These are phyloP conservation scores for Parnassius smintheus DNA, from an alignment of 2,888 invertebrate species.

Conservation along the genomic window DNA sequence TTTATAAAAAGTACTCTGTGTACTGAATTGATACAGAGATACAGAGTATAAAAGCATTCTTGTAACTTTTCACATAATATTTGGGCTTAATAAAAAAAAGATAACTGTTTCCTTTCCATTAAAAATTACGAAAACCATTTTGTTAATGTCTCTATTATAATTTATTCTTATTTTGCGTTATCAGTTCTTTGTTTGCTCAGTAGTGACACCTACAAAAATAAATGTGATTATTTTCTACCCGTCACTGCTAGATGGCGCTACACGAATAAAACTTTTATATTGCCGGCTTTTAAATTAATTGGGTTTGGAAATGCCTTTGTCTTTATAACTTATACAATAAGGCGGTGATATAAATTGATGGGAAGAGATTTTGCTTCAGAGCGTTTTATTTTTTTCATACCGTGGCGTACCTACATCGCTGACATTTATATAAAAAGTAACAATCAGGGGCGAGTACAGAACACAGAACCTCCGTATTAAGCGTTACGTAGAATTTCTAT, in stretches of 20 bases:
- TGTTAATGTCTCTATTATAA: neutral
- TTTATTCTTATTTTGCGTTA: neutral
- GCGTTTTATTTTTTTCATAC: too few species aligned
- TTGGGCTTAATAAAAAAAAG: neutral
- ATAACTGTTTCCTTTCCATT: neutral
- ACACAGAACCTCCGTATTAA: too few species aligned
- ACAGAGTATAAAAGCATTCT: conserved; percentile 8
- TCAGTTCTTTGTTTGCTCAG: neutral
- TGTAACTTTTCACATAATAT: neutral
- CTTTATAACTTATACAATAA: neutral
- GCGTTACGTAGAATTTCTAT: too few species aligned
- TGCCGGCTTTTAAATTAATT: conserved; percentile 14
- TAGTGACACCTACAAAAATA: conserved; percentile 8
- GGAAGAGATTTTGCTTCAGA: too few species aligned
- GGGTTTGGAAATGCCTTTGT: conserved; percentile 9
- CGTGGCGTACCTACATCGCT: too few species aligned
- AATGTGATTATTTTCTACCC: neutral
- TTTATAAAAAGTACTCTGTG: neutral
- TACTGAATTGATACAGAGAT: neutral
- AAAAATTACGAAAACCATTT: neutral
- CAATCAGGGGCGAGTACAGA: too few species aligned
- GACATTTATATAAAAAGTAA: too few species aligned
- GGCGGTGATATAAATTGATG: neutral
- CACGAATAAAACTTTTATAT: too few species aligned
- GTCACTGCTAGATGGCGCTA: conserved; percentile 1